Conservation (phyloP, 2,797 vertebrate species). For the Gadopsis marmoratus region DNA sequence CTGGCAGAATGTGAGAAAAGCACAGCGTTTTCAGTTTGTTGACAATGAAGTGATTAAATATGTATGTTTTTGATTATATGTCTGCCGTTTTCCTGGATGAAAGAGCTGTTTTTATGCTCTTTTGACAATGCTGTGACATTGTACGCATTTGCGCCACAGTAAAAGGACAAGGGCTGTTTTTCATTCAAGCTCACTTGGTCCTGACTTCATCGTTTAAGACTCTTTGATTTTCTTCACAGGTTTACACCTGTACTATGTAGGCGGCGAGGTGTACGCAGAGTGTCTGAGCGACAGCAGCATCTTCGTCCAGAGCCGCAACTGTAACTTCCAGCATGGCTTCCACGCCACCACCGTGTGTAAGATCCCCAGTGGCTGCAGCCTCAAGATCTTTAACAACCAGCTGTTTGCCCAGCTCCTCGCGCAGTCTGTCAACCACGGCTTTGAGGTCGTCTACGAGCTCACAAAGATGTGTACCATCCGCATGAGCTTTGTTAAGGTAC, state of each 20-base stretch:
- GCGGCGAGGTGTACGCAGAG: conserved; percentile 97
- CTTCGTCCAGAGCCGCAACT: conserved; percentile 99
- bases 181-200: neutral
- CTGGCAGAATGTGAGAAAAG: conserved; percentile 42
- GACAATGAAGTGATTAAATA: conserved; percentile 16
- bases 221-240: conserved; percentile 76
- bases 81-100: neutral
- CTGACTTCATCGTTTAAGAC: neutral
- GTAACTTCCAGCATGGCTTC: conserved; percentile 99
- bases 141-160: neutral
- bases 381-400: conserved; percentile 99
- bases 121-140: conserved; percentile 9
- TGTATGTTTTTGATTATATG: neutral
- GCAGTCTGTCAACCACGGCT: conserved; percentile 97
- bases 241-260: conserved; percentile 96
- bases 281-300: conserved; percentile 99
- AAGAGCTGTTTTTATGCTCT: neutral
- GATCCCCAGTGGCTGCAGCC: conserved; percentile 98
- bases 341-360: conserved; percentile 98
- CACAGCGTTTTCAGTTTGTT: neutral
- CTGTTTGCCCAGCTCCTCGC: conserved; percentile 97
- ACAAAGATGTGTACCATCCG: conserved; percentile 99
- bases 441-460: conserved; percentile 97
- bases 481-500: conserved; percentile 99
- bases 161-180: neutral